Percentiles rank a stretch among this genome's conserved stretches.
These are phyloP conservation scores for Portunus trituberculatus DNA, from an alignment of 1,140 invertebrate genomes.

Conservation along the genomic window DNA sequence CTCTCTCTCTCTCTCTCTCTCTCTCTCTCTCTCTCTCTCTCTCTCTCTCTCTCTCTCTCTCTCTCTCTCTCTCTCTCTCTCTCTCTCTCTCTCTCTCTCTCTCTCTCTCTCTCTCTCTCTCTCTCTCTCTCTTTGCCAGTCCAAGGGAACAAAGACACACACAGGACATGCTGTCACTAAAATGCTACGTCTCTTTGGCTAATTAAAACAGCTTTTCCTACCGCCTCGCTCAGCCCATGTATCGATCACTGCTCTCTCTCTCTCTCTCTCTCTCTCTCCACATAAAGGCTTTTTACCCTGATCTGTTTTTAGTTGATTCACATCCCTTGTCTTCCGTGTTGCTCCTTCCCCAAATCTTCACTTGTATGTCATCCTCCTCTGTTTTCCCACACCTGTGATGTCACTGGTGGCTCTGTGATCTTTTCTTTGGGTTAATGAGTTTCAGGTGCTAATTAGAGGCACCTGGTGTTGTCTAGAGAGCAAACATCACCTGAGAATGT, in stretches of 20 bases:
- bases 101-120: background rate
- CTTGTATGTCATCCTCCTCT: background rate
- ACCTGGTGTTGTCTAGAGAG: background rate
- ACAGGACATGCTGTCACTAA: background rate
- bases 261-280: background rate
- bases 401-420: background rate
- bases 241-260: background rate
- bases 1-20: too few species aligned
- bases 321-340: background rate
- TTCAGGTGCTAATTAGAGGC: background rate
- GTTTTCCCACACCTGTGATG: background rate
- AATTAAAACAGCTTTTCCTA: background rate
- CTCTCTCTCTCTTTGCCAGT: too few species aligned
- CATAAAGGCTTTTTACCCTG: too few species aligned
- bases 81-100: background rate
- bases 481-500: background rate
- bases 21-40: too few species aligned
- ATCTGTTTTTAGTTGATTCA: too few species aligned
- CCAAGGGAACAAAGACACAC: too few species aligned
- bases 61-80: slow-evolving; percentile 5
- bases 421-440: background rate
- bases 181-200: background rate
- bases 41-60: too few species aligned
- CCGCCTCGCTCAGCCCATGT: background rate
- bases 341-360: background rate